phyloP scores from a whole-genome alignment of 2,888 invertebrate species.

The Patella depressa region DNA sequence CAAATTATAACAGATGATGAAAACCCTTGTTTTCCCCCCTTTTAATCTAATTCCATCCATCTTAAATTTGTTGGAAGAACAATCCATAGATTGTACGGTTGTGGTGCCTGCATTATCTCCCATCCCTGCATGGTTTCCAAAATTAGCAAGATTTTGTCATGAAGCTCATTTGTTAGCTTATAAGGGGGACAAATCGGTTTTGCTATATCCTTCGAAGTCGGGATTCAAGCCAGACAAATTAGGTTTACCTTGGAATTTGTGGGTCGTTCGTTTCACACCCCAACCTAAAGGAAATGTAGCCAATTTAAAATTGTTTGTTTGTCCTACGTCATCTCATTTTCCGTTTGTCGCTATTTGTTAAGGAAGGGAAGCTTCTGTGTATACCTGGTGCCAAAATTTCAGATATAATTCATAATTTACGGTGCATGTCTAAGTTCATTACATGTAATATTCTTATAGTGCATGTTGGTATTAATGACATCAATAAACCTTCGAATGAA shows the following conservation, averaged over 20 bases:
- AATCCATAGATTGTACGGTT: background rate
- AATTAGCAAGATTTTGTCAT: background rate
- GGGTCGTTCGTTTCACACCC: background rate
- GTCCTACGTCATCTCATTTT: background rate
- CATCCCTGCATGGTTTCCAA: background rate
- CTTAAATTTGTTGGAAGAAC: background rate
- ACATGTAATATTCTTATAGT: too few relatives aligned
- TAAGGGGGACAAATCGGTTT: background rate
- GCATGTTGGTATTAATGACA: too few relatives aligned
- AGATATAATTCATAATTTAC: too few relatives aligned
- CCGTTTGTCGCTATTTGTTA: too few relatives aligned
- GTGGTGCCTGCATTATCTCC: background rate
- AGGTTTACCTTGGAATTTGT: conserved; percentile 7
- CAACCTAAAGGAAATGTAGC: too few relatives aligned
- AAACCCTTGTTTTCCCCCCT: background rate
- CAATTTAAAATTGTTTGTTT: too few relatives aligned
- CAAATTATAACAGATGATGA: background rate
- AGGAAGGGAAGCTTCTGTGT: too few relatives aligned
- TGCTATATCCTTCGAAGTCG: background rate
- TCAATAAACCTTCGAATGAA: too few relatives aligned
- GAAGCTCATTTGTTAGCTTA: background rate
- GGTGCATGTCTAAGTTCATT: too few relatives aligned
- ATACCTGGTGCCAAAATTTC: too few relatives aligned
- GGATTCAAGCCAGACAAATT: background rate
- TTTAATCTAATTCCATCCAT: background rate